Evolutionary conservation across 1,140 invertebrate species (phyloP).

Genomic region (Drosophila ogumai): DNA sequence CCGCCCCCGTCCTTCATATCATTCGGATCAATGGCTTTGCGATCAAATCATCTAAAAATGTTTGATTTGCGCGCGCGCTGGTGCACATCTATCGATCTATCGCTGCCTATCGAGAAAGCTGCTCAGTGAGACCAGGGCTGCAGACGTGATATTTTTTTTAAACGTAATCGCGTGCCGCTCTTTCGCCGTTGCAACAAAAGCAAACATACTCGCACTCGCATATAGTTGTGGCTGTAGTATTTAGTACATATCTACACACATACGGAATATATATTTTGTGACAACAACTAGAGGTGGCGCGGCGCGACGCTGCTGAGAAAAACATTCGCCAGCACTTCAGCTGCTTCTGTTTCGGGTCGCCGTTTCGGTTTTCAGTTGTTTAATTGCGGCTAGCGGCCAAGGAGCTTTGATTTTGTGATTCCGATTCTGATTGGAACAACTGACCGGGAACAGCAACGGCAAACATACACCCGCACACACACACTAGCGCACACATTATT

Average conservation of each 20-base stretch:
- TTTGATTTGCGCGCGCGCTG: too few relatives aligned
- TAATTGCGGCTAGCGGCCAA: constrained; percentile 40
- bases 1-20: too few relatives aligned
- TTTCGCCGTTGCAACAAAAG: constrained; percentile 32
- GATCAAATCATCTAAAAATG: too few relatives aligned
- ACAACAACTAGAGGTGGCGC: constrained; percentile 26
- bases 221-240: constrained; percentile 2
- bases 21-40: too few relatives aligned
- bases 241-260: background rate
- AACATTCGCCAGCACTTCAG: constrained; percentile 27
- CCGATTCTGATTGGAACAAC: constrained; percentile 38
- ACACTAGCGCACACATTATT: constrained; percentile 6
- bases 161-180: constrained; percentile 32
- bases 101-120: constrained; percentile 19
- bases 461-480: background rate
- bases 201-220: constrained; percentile 24
- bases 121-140: constrained; percentile 1
- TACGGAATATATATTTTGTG: background rate
- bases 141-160: constrained; percentile 29
- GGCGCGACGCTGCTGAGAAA: constrained; percentile 2
- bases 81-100: constrained; percentile 13
- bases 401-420: constrained; percentile 45
- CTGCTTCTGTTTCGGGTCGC: constrained; percentile 19
- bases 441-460: background rate
- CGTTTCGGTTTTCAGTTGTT: constrained; percentile 35